Percentiles rank a stretch among this genome's conserved stretches.
phyloP scores from a whole-genome alignment of 2,113 vertebrate genomes.

The Erythrolamprus reginae region DNA sequence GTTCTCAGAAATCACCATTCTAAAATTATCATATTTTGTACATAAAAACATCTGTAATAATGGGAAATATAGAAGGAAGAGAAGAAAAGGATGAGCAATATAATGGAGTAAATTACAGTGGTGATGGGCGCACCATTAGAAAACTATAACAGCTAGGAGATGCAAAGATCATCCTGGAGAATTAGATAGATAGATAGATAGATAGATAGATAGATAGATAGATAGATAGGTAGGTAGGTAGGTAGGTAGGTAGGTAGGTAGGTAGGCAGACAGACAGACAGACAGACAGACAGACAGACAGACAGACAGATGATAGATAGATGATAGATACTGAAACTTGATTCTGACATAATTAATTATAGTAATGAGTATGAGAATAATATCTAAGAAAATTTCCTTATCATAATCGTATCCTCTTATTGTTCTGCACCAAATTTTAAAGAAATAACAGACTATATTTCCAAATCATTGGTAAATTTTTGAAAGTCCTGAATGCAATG shows the following conservation, averaged over 20 bases:
- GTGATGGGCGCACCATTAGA: background rate
- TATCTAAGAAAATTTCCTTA: background rate
- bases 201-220: background rate
- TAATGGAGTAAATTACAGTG: background rate
- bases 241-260: too few species aligned
- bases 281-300: too few species aligned
- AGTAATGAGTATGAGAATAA: background rate
- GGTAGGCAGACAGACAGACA: too few species aligned
- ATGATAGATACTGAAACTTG: background rate
- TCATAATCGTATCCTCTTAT: background rate
- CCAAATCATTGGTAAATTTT: background rate
- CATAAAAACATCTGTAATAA: background rate
- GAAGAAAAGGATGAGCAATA: background rate
- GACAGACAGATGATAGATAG: too few species aligned
- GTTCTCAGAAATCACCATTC: background rate
- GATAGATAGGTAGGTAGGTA: background rate
- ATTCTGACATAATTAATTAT: too few species aligned
- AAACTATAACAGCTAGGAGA: background rate
- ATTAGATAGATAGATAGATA: background rate
- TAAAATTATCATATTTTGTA: background rate
- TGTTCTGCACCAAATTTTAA: background rate
- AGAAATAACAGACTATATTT: background rate
- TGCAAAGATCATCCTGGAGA: background rate
- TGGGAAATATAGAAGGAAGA: background rate
- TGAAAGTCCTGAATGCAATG: background rate